Base-by-base conservation (phyloP, 2,797 vertebrate genomes). In the Xiphorhynchus erythropygius region DNA sequence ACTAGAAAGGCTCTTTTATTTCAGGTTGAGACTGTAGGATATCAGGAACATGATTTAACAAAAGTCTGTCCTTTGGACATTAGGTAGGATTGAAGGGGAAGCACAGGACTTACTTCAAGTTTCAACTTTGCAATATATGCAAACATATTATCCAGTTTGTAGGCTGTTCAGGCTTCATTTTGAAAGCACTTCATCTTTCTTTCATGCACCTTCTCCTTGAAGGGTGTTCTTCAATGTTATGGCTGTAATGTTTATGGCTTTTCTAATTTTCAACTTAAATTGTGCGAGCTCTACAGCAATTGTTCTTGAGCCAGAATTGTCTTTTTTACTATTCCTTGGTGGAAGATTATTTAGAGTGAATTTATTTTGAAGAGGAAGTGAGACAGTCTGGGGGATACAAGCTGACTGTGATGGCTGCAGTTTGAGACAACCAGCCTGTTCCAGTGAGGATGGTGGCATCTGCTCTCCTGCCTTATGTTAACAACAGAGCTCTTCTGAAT, bases 221-320 rank as follows among this genome's bases (percentile, higher is more conserved):
- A 88, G 32, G 32, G 6, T 46, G 6, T 80, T 91, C 49, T 68
- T 91, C 41, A 78, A 2, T 5, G 11, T 65, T 76, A 62, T 11
- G 46, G 35, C 50, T 82, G 5, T 64, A 33, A 71, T n/a, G 30
- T 84, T 59, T 82, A 76, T 78, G 50, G 46, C 27, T 84, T 69
- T 94, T 68, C 53, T 91, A 60, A 86, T 88, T 88, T 93, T 91
- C 41, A 78, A n/a, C 52, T 86, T 84, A 79, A 84, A 79, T 65
- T 60, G 55, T 68, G 21, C 42, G 89, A 56, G 41, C 5, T 85
- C 85, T 73, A 60, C 52, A 70, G 32, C 47, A 77, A 49, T 37
- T 85, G 56, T 18, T 79, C 47, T 83, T 24, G 12, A 85, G 56
- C 41, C 33, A 80, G 28, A 24, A 8, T 23, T 59, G 25, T 44